Percentiles rank a stretch among this genome's conserved stretches.
These are phyloP conservation scores for Potamarius usumacintae DNA, from an alignment of 2,113 vertebrate genomes.

Conservation along the genomic window DNA sequence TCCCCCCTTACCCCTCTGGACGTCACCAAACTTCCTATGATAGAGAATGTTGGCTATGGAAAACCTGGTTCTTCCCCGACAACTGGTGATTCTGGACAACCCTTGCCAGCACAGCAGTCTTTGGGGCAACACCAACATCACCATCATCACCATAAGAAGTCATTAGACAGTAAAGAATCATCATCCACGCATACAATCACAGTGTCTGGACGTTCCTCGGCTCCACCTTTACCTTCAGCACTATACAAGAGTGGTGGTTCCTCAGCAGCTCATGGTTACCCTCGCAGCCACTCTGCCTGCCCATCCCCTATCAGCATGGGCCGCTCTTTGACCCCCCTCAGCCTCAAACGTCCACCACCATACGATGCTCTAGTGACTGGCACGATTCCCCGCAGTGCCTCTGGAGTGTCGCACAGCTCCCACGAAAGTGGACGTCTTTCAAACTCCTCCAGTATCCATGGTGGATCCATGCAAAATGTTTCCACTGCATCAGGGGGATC, in stretches of 20 bases:
- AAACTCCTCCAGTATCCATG: slow-evolving; percentile 77
- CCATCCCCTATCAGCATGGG: slow-evolving; percentile 93
- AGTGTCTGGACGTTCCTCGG: slow-evolving; percentile 81
- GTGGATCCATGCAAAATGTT: slow-evolving; percentile 79
- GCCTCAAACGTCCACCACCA: slow-evolving; percentile 91
- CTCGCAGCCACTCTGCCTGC: slow-evolving; percentile 90
- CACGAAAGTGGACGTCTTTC: slow-evolving; percentile 78
- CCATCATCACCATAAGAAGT: slow-evolving; percentile 62
- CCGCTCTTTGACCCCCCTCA: slow-evolving; percentile 86
- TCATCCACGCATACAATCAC: slow-evolving; percentile 75
- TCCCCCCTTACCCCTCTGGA: slow-evolving; percentile 94
- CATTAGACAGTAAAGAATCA: slow-evolving; percentile 72
- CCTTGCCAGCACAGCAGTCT: slow-evolving; percentile 36
- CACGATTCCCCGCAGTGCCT: slow-evolving; percentile 84
- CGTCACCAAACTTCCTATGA: slow-evolving; percentile 84
- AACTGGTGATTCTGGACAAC: slow-evolving; percentile 33
- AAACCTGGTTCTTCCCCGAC: slow-evolving; percentile 77
- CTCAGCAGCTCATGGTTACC: slow-evolving; percentile 82
- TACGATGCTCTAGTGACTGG: slow-evolving; percentile 87
- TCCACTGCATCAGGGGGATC: slow-evolving; percentile 62
- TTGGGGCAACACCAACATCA: slow-evolving; percentile 63
- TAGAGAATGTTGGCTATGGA: slow-evolving; percentile 83
- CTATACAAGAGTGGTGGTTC: slow-evolving; percentile 80
- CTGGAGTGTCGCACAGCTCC: slow-evolving; percentile 81
- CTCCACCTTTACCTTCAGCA: slow-evolving; percentile 86